These are phyloP conservation scores for Chitala chitala DNA, from an alignment of 2,113 vertebrate genomes.

Conservation along the genomic window DNA sequence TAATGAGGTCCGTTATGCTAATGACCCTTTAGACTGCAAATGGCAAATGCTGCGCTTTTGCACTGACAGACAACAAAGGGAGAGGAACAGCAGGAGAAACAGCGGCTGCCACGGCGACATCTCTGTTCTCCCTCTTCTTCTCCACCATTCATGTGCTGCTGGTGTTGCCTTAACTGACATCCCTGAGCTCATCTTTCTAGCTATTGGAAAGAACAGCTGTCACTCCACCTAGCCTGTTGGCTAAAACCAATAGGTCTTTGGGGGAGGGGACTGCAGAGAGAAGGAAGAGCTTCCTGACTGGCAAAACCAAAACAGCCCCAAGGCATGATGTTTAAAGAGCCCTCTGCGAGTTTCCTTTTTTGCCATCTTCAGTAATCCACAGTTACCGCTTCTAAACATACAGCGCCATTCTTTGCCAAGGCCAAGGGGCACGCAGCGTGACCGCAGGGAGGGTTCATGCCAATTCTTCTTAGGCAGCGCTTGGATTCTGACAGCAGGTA, in stretches of 20 bases:
- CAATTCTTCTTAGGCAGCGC: neutral
- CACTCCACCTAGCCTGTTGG: too few species aligned
- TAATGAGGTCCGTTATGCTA: constrained; percentile 10
- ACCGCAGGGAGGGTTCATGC: neutral
- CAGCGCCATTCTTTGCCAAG: too few species aligned
- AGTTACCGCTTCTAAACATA: too few species aligned
- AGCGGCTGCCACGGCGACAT: neutral
- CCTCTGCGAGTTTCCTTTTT: neutral
- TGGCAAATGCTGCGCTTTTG: neutral
- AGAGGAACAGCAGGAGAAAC: neutral
- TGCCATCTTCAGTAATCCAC: neutral
- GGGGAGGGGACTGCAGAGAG: neutral
- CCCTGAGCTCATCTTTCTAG: too few species aligned
- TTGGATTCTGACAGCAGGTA: neutral
- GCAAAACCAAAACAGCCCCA: constrained; percentile 14
- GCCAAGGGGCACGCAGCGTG: neutral
- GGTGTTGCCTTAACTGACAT: constrained; percentile 35
- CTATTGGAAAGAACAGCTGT: too few species aligned
- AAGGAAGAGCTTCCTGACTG: constrained; percentile 4
- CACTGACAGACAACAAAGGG: neutral
- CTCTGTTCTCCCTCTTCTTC: constrained; percentile 35
- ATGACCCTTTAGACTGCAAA: neutral
- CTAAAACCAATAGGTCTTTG: neutral
- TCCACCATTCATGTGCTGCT: too few species aligned
- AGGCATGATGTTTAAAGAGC: neutral